phyloP scores from a whole-genome alignment of 2,113 vertebrate genomes.

The Myrmecophaga tridactyla region DNA sequence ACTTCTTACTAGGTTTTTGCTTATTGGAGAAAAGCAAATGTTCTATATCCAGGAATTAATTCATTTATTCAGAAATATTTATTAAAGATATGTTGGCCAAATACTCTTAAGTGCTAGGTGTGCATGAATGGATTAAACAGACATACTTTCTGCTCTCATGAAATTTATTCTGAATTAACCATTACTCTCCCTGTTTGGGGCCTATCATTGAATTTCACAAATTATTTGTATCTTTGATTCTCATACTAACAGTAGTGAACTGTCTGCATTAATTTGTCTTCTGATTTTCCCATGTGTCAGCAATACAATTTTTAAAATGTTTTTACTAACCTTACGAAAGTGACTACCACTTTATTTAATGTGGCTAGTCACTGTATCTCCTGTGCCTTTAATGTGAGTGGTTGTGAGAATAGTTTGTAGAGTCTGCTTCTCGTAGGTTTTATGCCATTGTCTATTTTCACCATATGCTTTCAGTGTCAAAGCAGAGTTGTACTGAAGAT shows the following conservation, averaged over 20 bases:
- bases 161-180: background rate
- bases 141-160: background rate
- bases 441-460: conserved; percentile 52
- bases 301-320: conserved; percentile 18
- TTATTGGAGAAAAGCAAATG: background rate
- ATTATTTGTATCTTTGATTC: conserved; percentile 39
- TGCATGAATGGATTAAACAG: background rate
- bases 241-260: conserved; percentile 32
- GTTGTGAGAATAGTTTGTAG: conserved; percentile 5
- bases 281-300: conserved; percentile 55
- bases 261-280: conserved; percentile 62
- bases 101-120: background rate
- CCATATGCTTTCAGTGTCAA: conserved; percentile 68
- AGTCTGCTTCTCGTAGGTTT: conserved; percentile 36
- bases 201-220: background rate
- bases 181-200: background rate
- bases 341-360: conserved; percentile 56
- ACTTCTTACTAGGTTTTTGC: background rate
- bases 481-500: conserved; percentile 68
- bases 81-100: background rate
- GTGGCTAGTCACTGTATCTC: background rate
- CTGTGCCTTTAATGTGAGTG: conserved; percentile 9
- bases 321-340: conserved; percentile 35
- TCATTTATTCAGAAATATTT: conserved; percentile 22
- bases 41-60: background rate